phyloP scores from a whole-genome alignment of 2,888 invertebrate species.

The Phlogophora meticulosa region DNA sequence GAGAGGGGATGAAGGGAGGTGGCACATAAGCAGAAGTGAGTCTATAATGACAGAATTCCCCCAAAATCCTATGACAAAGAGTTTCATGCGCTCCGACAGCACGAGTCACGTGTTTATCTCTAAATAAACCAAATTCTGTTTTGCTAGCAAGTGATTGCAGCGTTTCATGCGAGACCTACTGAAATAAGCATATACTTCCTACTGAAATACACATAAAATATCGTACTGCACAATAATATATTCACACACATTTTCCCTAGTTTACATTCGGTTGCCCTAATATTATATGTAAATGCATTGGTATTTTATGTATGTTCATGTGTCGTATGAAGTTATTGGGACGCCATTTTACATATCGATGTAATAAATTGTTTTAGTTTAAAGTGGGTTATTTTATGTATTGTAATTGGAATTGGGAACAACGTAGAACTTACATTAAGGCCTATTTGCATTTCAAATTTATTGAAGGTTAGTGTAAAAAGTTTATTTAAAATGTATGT shows the following conservation, averaged over 20 bases:
- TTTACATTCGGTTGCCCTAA: constrained; percentile 11
- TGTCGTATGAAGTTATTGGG: constrained; percentile 12
- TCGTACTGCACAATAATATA: constrained; percentile 11
- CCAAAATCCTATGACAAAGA: neutral
- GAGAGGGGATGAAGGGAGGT: too few relatives aligned
- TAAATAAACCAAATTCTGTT: constrained; percentile 13
- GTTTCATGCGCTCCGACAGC: neutral
- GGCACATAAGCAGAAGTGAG: too few relatives aligned
- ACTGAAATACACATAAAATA: neutral
- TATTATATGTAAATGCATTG: constrained; percentile 10
- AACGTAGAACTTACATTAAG: neutral
- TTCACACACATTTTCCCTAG: constrained; percentile 21
- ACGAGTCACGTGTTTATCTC: neutral
- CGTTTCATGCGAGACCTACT: neutral
- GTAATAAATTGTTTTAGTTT: constrained; percentile 15
- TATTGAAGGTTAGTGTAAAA: neutral
- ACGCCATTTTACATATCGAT: constrained; percentile 14
- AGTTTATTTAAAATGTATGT: neutral
- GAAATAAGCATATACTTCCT: constrained; percentile 4
- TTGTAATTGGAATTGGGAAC: neutral
- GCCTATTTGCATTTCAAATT: neutral
- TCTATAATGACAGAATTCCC: neutral
- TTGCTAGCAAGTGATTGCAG: neutral
- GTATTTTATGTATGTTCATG: constrained; percentile 6
- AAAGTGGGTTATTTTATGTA: neutral